Conservation (phyloP, 1,140 invertebrate species). For the Scaptomyza hsui region DNA sequence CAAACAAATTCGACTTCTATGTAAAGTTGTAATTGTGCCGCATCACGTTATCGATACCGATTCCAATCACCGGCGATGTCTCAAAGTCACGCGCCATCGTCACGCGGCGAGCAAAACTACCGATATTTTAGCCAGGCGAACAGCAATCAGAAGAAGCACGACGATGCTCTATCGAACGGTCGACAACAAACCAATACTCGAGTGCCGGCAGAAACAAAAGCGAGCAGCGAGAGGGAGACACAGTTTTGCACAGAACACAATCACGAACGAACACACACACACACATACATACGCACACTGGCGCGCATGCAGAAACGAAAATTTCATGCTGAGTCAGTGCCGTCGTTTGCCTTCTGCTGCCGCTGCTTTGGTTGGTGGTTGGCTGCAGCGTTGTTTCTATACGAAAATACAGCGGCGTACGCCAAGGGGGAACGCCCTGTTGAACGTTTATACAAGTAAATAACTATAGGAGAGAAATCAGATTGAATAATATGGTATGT, state of each 20-base stretch:
- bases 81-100: constrained; percentile 67
- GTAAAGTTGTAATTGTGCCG: constrained; percentile 4
- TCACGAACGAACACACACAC: constrained; percentile 6
- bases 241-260: background rate
- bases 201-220: constrained; percentile 5
- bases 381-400: constrained; percentile 52
- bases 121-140: constrained; percentile 78
- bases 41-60: constrained; percentile 65
- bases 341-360: constrained; percentile 68
- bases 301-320: constrained; percentile 31
- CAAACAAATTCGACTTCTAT: background rate
- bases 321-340: constrained; percentile 45
- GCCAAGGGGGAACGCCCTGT: constrained; percentile 8
- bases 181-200: constrained; percentile 53
- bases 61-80: constrained; percentile 64
- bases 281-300: constrained; percentile 19
- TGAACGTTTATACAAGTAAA: background rate
- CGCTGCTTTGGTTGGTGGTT: constrained; percentile 75
- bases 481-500: background rate
- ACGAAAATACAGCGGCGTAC: constrained; percentile 35
- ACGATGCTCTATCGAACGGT: constrained; percentile 61
- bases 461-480: background rate
- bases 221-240: constrained; percentile 2
- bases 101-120: constrained; percentile 79
- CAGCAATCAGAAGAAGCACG: constrained; percentile 38